Evolutionary conservation across 2,888 invertebrate genomes (phyloP).

Genomic region (Ophonus ardosiacus): DNA sequence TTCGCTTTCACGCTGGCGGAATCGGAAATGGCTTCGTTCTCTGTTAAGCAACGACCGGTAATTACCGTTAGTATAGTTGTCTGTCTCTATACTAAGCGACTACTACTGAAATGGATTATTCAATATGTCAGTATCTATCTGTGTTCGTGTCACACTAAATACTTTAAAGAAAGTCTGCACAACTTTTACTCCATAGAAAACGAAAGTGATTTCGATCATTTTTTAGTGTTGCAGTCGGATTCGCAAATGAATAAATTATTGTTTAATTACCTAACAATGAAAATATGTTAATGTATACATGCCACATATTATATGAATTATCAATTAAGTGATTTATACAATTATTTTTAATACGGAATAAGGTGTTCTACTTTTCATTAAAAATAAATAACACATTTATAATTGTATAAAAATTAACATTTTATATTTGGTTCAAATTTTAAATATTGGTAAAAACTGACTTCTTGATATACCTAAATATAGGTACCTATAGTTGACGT

Average conservation of each 20-base stretch:
- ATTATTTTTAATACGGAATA: too few relatives aligned
- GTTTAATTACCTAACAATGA: background rate
- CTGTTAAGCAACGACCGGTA: conserved; percentile 1
- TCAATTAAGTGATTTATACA: too few relatives aligned
- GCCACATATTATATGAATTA: too few relatives aligned
- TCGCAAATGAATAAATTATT: conserved; percentile 2
- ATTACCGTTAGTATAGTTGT: background rate
- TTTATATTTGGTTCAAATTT: too few relatives aligned
- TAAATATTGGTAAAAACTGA: too few relatives aligned
- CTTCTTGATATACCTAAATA: too few relatives aligned
- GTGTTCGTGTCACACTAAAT: background rate
- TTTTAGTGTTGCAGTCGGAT: background rate
- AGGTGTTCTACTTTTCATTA: too few relatives aligned
- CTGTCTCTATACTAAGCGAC: background rate
- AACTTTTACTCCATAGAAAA: conserved; percentile 31
- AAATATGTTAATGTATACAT: background rate
- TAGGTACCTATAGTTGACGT: too few relatives aligned
- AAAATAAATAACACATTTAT: too few relatives aligned
- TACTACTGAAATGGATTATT: background rate
- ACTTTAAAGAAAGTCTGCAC: conserved; percentile 23
- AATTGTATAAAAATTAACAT: too few relatives aligned
- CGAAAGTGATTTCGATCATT: conserved; percentile 19
- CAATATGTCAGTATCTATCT: conserved; percentile 11
- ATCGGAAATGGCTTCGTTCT: background rate
- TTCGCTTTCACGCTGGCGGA: background rate